Evolutionary conservation across 2,888 invertebrate species (phyloP).

Genomic region (Dryocosmus kuriphilus): DNA sequence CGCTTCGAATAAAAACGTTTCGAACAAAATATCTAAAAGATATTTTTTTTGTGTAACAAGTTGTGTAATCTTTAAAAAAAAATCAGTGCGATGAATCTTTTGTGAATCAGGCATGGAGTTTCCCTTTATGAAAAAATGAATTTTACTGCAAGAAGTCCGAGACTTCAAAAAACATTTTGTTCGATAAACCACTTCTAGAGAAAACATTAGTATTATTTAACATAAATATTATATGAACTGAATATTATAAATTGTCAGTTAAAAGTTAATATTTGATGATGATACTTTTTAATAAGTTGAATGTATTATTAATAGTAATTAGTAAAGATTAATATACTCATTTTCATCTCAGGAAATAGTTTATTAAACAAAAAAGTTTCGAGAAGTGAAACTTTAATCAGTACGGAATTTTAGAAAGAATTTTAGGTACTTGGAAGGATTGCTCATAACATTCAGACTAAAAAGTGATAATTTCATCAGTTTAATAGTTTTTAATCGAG

Average conservation of each 20-base stretch:
- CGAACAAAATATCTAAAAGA: too few species aligned
- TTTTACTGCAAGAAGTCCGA: slow-evolving; percentile 20
- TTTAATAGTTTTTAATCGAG: neutral
- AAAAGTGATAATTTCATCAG: slow-evolving; percentile 37
- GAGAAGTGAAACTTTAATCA: slow-evolving; percentile 31
- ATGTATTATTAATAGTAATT: slow-evolving; percentile 8
- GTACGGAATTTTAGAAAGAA: slow-evolving; percentile 24
- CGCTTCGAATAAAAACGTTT: too few species aligned
- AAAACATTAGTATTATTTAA: neutral
- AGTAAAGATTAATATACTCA: neutral
- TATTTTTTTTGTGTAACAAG: too few species aligned
- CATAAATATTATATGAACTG: neutral
- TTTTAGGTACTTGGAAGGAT: slow-evolving; percentile 10
- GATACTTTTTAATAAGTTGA: neutral
- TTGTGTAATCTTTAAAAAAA: too few species aligned
- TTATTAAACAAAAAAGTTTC: slow-evolving; percentile 21
- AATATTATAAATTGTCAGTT: neutral
- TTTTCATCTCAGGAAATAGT: slow-evolving; percentile 16
- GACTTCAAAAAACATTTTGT: slow-evolving; percentile 20
- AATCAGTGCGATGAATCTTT: too few species aligned
- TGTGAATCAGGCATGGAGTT: too few species aligned
- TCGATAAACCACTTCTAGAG: slow-evolving; percentile 27
- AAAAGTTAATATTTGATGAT: slow-evolving; percentile 5
- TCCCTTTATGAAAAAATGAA: too few species aligned
- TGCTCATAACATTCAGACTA: slow-evolving; percentile 45